Conservation (phyloP, 2,888 invertebrate species). For the Drosophila macrospina region DNA sequence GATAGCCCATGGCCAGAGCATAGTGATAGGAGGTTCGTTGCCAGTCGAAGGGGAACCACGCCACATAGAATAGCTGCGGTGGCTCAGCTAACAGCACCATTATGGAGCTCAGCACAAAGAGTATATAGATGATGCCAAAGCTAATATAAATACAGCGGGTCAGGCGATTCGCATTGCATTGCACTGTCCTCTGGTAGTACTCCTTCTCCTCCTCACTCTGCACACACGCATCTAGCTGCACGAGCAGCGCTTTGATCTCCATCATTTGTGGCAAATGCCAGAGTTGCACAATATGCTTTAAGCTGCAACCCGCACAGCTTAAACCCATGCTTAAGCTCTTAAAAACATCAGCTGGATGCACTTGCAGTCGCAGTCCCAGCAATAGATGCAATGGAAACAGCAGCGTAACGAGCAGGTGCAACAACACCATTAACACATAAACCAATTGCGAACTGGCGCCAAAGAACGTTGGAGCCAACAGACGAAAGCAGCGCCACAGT, state of each 20-base stretch:
- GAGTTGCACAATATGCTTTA: constrained; percentile 50
- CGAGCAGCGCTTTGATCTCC: constrained; percentile 47
- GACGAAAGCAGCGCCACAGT: constrained; percentile 54
- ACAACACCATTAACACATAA: constrained; percentile 24
- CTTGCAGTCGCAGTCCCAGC: constrained; percentile 45
- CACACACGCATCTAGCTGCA: constrained; percentile 46
- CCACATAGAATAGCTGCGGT: constrained; percentile 48
- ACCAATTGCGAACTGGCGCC: constrained; percentile 17
- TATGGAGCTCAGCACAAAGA: constrained; percentile 11
- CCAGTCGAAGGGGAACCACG: constrained; percentile 66
- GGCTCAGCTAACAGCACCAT: constrained; percentile 16
- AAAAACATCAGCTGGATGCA: constrained; percentile 40
- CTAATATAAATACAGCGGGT: constrained; percentile 49
- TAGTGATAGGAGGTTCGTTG: constrained; percentile 1
- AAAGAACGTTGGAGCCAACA: constrained; percentile 53
- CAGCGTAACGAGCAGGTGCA: constrained; percentile 54
- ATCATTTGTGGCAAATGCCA: constrained; percentile 40
- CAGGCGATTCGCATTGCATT: constrained; percentile 26
- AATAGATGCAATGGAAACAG: constrained; percentile 66
- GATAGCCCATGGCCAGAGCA: constrained; percentile 39
- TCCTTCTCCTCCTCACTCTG: constrained; percentile 33
- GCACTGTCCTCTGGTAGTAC: constrained; percentile 46
- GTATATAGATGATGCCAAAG: constrained; percentile 37
- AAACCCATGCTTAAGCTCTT: constrained; percentile 56
- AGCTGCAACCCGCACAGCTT: constrained; percentile 49